Evolutionary conservation across 2,113 vertebrate genomes (phyloP).

Genomic region (Sigmodon hispidus): DNA sequence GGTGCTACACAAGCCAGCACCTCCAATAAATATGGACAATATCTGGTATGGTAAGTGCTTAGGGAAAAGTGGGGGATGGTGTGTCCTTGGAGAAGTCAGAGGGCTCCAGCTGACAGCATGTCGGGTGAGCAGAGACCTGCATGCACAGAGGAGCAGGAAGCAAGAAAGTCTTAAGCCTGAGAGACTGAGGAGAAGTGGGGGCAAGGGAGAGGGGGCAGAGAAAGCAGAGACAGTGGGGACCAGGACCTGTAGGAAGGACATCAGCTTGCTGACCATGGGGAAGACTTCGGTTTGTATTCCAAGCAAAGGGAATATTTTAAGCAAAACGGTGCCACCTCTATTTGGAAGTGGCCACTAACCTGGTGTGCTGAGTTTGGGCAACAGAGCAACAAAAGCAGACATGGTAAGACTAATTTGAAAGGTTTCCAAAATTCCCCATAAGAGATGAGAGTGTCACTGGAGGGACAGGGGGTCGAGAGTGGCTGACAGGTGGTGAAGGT

Average conservation of each 20-base stretch:
- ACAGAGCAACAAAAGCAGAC: neutral
- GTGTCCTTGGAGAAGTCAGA: neutral
- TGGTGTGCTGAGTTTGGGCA: neutral
- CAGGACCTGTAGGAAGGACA: neutral
- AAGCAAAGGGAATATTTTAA: neutral
- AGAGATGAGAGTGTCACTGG: neutral
- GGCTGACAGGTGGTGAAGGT: neutral
- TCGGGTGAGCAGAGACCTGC: accelerated
- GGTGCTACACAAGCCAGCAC: neutral
- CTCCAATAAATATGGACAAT: neutral
- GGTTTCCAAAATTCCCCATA: neutral
- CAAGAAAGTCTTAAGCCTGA: neutral
- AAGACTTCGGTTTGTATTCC: neutral
- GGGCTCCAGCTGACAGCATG: neutral
- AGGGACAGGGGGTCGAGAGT: neutral
- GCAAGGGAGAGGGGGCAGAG: accelerated
- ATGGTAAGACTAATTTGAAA: neutral
- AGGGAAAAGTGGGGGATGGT: neutral
- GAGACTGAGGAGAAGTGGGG: accelerated
- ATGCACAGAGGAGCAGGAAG: accelerated
- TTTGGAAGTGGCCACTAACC: neutral
- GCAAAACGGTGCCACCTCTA: neutral
- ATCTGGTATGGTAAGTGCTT: neutral
- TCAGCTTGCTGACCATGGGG: neutral
- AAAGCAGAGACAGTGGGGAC: accelerated